Percentiles rank a stretch among this genome's conserved stretches.
Conservation (phyloP, 2,888 invertebrate species). For the Andrena bicolor region DNA sequence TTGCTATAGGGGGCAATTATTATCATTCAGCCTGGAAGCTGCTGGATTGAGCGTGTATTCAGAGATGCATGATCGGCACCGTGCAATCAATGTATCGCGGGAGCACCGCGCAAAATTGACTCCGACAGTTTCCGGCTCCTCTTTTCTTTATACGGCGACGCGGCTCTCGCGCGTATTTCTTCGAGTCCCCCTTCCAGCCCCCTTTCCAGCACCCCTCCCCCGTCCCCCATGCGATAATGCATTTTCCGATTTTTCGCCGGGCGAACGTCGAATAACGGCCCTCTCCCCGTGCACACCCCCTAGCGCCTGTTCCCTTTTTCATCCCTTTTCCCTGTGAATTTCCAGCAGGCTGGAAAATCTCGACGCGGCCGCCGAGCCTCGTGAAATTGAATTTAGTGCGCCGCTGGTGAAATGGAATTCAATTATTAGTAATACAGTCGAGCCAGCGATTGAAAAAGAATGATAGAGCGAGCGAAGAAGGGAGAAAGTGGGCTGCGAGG, state of each 20-base stretch:
- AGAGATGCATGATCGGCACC: neutral
- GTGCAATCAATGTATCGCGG: conserved; percentile 26
- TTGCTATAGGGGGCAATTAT: conserved; percentile 33
- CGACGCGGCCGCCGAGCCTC: conserved; percentile 45
- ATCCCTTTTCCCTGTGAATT: conserved; percentile 37
- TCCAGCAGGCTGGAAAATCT: conserved; percentile 62
- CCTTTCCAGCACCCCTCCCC: neutral
- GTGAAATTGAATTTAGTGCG: conserved; percentile 67
- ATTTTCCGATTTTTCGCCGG: conserved; percentile 59
- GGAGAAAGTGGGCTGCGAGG: neutral
- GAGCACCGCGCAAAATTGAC: conserved; percentile 22
- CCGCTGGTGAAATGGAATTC: conserved; percentile 68
- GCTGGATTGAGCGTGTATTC: conserved; percentile 25
- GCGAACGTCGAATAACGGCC: conserved; percentile 32
- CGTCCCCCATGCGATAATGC: conserved; percentile 48
- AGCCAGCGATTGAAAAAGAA: conserved; percentile 58
- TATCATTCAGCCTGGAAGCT: conserved; percentile 4
- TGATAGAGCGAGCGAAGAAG: conserved; percentile 27
- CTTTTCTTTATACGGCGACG: conserved; percentile 21
- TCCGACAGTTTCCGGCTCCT: conserved; percentile 33
- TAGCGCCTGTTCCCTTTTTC: conserved; percentile 1
- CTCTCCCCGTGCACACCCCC: neutral
- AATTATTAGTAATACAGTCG: conserved; percentile 72
- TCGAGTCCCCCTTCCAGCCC: conserved; percentile 17
- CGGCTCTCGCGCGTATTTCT: conserved; percentile 30